A percentile compares a stretch with the other conserved stretches of the same genome.
Evolutionary conservation across 2,797 vertebrate species (phyloP).

Genomic region (Enteromius thamalakanensis): DNA sequence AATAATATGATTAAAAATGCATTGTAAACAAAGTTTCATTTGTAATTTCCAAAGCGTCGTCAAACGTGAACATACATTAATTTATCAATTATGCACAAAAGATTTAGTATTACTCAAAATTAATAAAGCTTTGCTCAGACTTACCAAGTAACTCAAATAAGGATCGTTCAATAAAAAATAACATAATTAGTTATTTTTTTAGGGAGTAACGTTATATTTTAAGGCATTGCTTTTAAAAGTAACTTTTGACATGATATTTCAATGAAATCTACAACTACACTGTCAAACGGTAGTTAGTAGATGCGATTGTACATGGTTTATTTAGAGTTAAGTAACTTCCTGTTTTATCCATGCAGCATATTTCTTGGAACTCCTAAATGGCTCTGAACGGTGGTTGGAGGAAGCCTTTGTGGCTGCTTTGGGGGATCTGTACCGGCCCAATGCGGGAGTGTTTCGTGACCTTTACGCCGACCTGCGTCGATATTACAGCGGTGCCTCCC

Average conservation of each 20-base stretch:
- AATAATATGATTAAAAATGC: background rate
- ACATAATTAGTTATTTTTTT: background rate
- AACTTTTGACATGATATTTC: background rate
- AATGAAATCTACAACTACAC: background rate
- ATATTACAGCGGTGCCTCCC: constrained; percentile 85
- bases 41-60: background rate
- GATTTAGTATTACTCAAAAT: too few species aligned
- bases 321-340: background rate
- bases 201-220: background rate
- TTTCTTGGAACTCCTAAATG: constrained; percentile 90
- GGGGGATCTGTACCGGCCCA: constrained; percentile 80
- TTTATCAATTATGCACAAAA: too few species aligned
- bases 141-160: too few species aligned
- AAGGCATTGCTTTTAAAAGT: background rate
- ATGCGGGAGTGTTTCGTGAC: constrained; percentile 84
- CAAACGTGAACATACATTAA: too few species aligned
- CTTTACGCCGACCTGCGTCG: constrained; percentile 86
- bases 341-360: constrained; percentile 75
- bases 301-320: background rate
- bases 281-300: background rate
- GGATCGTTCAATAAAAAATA: background rate
- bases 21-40: background rate
- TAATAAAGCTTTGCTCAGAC: too few species aligned
- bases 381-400: constrained; percentile 82
- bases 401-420: constrained; percentile 78